Evolutionary conservation across 2,113 vertebrate species (phyloP).

Genomic region (Australoheros scitulus): DNA sequence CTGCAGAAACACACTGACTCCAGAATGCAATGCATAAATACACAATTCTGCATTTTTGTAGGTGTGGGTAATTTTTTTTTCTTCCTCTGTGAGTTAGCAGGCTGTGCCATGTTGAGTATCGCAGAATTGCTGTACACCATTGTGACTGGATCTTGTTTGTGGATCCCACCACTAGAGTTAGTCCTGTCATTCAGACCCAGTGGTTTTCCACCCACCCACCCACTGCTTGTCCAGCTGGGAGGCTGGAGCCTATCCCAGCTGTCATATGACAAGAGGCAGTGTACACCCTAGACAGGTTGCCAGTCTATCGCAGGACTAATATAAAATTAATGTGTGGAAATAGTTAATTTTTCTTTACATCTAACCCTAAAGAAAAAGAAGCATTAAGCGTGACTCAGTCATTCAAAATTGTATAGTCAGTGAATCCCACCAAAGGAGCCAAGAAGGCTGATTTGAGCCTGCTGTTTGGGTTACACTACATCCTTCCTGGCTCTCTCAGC

Average conservation of each 20-base stretch:
- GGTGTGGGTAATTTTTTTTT: background rate
- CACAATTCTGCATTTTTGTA: background rate
- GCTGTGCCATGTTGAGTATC: too few species aligned
- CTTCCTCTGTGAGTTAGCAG: background rate
- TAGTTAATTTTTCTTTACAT: background rate
- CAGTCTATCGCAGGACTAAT: background rate
- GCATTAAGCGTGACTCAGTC: background rate
- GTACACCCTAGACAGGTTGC: background rate
- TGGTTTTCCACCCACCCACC: background rate
- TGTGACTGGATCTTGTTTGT: background rate
- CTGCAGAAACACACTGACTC: background rate
- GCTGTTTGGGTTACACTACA: conserved; percentile 52
- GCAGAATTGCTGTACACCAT: too few species aligned
- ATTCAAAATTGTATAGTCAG: conserved; percentile 36
- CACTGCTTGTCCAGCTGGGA: background rate
- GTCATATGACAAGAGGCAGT: background rate
- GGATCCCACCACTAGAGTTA: background rate
- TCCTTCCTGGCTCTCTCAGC: conserved; percentile 48
- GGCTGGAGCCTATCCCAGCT: background rate
- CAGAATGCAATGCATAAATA: background rate
- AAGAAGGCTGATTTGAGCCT: conserved; percentile 17
- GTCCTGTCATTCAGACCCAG: background rate
- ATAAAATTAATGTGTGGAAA: background rate
- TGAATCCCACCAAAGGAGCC: conserved; percentile 31
- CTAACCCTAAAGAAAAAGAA: background rate